phyloP scores from a whole-genome alignment of 2,797 vertebrate species.

The Nothura maculosa region DNA sequence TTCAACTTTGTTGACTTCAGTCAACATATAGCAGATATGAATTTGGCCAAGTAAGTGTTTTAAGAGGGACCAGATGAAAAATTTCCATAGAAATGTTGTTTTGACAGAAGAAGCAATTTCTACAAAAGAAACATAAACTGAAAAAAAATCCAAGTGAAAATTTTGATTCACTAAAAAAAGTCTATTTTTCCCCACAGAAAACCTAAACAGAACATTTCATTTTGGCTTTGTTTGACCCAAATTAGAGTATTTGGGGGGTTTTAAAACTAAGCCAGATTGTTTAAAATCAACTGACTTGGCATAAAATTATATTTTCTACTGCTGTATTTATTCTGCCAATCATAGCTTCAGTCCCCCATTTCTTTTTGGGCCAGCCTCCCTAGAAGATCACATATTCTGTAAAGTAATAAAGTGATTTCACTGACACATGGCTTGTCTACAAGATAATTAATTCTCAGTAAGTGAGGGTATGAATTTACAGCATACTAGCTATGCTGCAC shows the following conservation, averaged over 20 bases:
- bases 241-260: not conserved
- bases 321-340: slow-evolving; percentile 35
- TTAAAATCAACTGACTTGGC: slow-evolving; percentile 55
- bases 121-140: not conserved
- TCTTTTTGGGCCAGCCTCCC: slow-evolving; percentile 54
- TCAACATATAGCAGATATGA: not conserved
- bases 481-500: slow-evolving; percentile 43
- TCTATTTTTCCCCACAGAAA: not conserved
- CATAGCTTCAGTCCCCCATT: slow-evolving; percentile 21
- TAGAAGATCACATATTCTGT: slow-evolving; percentile 33
- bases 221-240: slow-evolving; percentile 42
- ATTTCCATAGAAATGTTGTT: not conserved
- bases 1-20: not conserved
- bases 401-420: slow-evolving; percentile 28
- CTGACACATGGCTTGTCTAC: slow-evolving; percentile 69
- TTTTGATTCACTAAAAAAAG: not conserved
- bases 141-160: not conserved
- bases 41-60: not conserved
- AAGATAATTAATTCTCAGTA: slow-evolving; percentile 73
- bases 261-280: slow-evolving; percentile 63
- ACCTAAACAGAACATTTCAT: not conserved
- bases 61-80: not conserved
- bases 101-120: not conserved
- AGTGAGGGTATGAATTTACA: slow-evolving; percentile 58
- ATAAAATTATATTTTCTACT: slow-evolving; percentile 27